Conservation (phyloP, 2,888 invertebrate species). For the Campopleginae sp. region DNA sequence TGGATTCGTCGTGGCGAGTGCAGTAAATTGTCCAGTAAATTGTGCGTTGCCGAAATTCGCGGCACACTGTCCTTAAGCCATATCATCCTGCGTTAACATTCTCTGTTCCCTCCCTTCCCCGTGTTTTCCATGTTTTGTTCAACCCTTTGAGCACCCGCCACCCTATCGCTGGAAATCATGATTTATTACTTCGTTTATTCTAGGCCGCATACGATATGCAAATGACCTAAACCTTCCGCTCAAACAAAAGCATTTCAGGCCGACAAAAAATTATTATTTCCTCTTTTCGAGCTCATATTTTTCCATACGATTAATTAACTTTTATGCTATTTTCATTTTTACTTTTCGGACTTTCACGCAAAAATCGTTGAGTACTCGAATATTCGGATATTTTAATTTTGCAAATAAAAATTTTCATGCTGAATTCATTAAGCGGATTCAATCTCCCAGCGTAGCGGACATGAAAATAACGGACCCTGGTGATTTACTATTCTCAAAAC, state of each 20-base stretch:
- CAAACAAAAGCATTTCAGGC: not conserved
- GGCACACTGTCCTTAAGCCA: conserved; percentile 64
- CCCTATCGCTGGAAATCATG: conserved; percentile 28
- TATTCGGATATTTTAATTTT: not conserved
- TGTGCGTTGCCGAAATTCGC: conserved; percentile 62
- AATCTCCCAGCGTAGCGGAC: too few relatives aligned
- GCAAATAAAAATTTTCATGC: not conserved
- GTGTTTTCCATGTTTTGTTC: conserved; percentile 52
- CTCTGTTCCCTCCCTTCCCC: not conserved
- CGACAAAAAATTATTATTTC: not conserved
- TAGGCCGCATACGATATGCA: conserved; percentile 18
- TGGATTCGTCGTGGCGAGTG: conserved; percentile 36
- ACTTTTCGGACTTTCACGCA: not conserved
- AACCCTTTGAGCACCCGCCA: not conserved
- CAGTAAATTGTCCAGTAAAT: conserved; percentile 58
- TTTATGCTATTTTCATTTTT: not conserved
- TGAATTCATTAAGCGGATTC: not conserved
- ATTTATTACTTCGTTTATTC: conserved; percentile 57
- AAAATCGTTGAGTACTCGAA: not conserved
- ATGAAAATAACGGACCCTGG: too few relatives aligned
- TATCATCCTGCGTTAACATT: conserved; percentile 39
- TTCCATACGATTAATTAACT: not conserved
- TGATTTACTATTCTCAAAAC: too few relatives aligned
- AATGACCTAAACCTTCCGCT: not conserved
- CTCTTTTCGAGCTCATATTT: not conserved